Conservation (phyloP, 2,888 invertebrate species). For the Neuroscelio doddi region DNA sequence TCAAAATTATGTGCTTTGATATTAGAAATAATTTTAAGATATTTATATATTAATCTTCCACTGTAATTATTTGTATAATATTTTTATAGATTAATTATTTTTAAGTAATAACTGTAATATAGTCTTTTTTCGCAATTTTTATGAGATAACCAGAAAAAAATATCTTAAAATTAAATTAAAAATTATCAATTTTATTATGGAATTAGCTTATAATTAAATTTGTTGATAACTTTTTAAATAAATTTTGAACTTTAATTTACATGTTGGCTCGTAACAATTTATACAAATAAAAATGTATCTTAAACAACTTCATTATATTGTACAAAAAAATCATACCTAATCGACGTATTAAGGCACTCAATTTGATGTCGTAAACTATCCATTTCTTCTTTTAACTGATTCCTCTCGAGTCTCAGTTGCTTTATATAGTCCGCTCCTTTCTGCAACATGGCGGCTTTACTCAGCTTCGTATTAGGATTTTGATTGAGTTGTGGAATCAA, state of each 20-base stretch:
- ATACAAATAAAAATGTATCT: not conserved
- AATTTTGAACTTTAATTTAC: too few species aligned
- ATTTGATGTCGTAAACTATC: conserved; percentile 90
- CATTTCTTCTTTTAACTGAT: conserved; percentile 91
- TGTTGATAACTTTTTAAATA: too few species aligned
- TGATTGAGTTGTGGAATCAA: conserved; percentile 93
- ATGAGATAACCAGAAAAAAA: too few species aligned
- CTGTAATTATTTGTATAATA: not conserved
- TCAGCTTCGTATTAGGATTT: conserved; percentile 92
- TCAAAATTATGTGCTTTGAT: too few species aligned
- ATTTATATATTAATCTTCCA: too few species aligned
- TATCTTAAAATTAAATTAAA: too few species aligned
- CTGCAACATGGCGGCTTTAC: conserved; percentile 97
- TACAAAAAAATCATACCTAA: conserved; percentile 78
- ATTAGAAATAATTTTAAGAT: conserved; percentile 1
- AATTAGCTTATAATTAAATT: too few species aligned
- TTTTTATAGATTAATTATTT: too few species aligned
- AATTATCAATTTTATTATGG: too few species aligned
- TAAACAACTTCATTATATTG: not conserved
- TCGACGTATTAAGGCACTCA: conserved; percentile 90
- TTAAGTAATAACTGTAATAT: too few species aligned
- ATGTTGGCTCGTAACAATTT: too few species aligned
- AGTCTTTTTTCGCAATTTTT: too few species aligned
- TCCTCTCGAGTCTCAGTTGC: conserved; percentile 88
- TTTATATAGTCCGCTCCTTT: conserved; percentile 97